A percentile compares a stretch with the other conserved stretches of the same genome.
phyloP scores from a whole-genome alignment of 2,888 invertebrate genomes.

The Yponomeuta malinellus region DNA sequence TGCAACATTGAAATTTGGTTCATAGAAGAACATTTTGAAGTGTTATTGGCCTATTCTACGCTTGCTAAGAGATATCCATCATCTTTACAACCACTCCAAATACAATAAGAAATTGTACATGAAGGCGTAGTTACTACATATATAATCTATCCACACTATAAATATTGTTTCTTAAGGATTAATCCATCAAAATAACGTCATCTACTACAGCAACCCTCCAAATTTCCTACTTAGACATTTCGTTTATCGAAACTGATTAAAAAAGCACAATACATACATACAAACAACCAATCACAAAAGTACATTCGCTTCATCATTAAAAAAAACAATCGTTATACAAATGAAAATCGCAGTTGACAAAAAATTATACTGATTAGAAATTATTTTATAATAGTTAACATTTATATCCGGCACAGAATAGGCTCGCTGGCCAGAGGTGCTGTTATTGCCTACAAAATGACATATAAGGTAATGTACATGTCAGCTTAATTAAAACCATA shows the following conservation, averaged over 20 bases:
- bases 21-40: background rate
- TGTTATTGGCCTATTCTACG: background rate
- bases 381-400: background rate
- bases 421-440: background rate
- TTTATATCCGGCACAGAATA: background rate
- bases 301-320: constrained; percentile 14
- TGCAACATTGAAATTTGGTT: background rate
- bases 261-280: constrained; percentile 18
- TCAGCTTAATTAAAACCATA: background rate
- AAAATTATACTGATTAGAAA: constrained; percentile 2
- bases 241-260: constrained; percentile 9
- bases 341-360: constrained; percentile 16
- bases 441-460: background rate
- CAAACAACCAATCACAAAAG: constrained; percentile 10
- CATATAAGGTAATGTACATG: background rate
- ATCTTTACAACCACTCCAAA: background rate
- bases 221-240: constrained; percentile 18
- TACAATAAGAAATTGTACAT: background rate
- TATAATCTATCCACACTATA: background rate
- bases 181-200: background rate
- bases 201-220: constrained; percentile 20
- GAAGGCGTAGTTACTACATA: background rate
- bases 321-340: constrained; percentile 16
- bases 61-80: background rate
- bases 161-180: too few relatives aligned